Base-by-base conservation (phyloP, 2,888 invertebrate species). In the Argyresthia albistria region DNA sequence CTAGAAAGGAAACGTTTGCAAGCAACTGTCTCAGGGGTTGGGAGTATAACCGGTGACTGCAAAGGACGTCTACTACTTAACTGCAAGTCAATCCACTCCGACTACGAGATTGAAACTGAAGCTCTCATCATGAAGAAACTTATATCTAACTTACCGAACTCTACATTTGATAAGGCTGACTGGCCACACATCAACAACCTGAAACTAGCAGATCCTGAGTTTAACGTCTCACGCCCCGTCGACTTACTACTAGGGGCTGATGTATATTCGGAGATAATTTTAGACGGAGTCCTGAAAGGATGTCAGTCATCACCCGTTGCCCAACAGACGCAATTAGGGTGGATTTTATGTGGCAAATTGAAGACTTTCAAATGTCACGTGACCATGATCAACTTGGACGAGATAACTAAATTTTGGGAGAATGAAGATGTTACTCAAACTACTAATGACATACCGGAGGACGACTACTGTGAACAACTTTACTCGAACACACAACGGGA, bases 91-190 rank as follows among this genome's bases (percentile, higher is more conserved):
- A 16, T 25, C 25, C 16, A 49, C 10, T 14, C 14, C n/a, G 52
- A 54, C 8, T 49, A 45, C 16, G 35, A 43, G 10, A 52, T 54
- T 35, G 15, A 39, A 15, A 49, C 47, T 1, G 45, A 54, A 10
- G 52, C 46, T 7, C 14, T 52, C 10, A 35, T 54, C 10, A 48
- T 54, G 52, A 46, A 42, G 8, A 54, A 52, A 9, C 45, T 54
- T 11, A 43, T 52, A 12, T 52, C 51, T 12, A 49, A 37, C 25
- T 14, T 54, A 35, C 54, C 54, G 4, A 52, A 48, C 35, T 39
- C 36, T 8, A 15, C 49, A 2, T 52, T 54, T 14, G 10, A 46
- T 10, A 50, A 16, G 12, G 14, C 43, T 25, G n/a, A 35, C 14
- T 46, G 39, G 37, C 4, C 10, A 12, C 46, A 46, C 11, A 11